Base-by-base conservation (phyloP, 2,797 vertebrate species). In the Megaceryle alcyon region DNA sequence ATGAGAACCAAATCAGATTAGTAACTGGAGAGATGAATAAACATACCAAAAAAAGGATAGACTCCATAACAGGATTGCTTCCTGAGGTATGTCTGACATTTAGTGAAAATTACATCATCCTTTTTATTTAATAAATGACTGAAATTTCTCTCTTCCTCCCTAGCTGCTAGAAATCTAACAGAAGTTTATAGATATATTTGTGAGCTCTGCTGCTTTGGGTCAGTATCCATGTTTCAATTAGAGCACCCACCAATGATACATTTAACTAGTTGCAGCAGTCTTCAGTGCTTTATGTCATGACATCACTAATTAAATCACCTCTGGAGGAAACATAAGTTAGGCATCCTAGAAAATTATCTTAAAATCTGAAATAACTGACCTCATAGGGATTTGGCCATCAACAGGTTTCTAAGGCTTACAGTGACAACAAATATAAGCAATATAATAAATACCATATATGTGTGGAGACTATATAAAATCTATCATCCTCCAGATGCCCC, bases 281-380 rank as follows among this genome's bases (percentile, higher is more conserved):
- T 78, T 91, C 68, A 92, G 78, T 73, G 76, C 29, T 65, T 91
- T 90, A 64, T 91, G 53, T 68, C 77, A 90, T 86, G 72, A 86
- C 66, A 94, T 92, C 92, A 78, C 60, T 87, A 82, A 71, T 92
- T 64, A 79, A 88, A 68, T 94, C 71, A 95, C 84, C 68, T 84
- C 79, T 92, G 59, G 53, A 95, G 59, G 69, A 95, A 93, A 87
- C 41, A 59, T 21, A 79, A 73, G 6, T 29, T 81, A 39, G 54
- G 37, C 88, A 60, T 70, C 59, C 35, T 63, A 82, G 68, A 94
- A 90, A 93, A 93, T 92, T 92, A 46, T 89, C 60, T 86, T 88
- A 25, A 85, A 48, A 83, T 66, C 75, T 97, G 25, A 91, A 87
- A 79, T 69, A 43, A 53, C 56, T 82, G 53, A 61, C 31, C 39